Base-by-base conservation (phyloP, 2,113 vertebrate species). In the Falcunculus frontatus region DNA sequence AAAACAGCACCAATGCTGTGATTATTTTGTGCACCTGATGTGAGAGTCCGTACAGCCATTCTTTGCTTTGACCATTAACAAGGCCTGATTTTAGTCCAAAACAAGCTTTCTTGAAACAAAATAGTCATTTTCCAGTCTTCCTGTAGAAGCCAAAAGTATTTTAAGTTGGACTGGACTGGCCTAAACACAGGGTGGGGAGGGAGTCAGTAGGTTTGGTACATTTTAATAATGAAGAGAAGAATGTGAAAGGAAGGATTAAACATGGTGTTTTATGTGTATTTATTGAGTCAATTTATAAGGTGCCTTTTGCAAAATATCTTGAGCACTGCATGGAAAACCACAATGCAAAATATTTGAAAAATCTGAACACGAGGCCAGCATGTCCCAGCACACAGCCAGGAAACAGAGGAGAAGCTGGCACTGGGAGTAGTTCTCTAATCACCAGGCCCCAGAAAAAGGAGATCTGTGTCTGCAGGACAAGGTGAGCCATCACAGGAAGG, bases 221-320 rank as follows among this genome's bases (percentile, higher is more conserved):
- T 89, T 94, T 94, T 93, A 96, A 92, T 94, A 91, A 92, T 62
- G 85, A 95, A 90, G 84, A 88, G 73, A 94, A 94, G 79, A 93
- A 94, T 94, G 89, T 95, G 94, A 96, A 95, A 97, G 95, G 95
- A 97, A 95, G 95, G 96, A 95, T 96, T 97, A 95, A 97, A 95
- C 77, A 37, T 5, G 8, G 60, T 92, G 52, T 69, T 96, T 97
- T 97, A 94, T 95, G 90, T 92, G 78, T 95, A 96, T 95, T 97
- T 94, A 89, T 94, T 94, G 92, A 96, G 80, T 84, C 88, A 92
- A 94, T 96, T 96, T 96, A 93, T 94, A 96, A 95, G 95, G 93
- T 97, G 96, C 80, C 86, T 96, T 96, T 95, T 96, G 93, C 91
- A 96, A 96, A 97, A 89, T 95, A 88, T 87, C 87, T 95, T 88